Evolutionary conservation across 2,888 invertebrate genomes (phyloP).

Genomic region (Rhagonycha lutea): DNA sequence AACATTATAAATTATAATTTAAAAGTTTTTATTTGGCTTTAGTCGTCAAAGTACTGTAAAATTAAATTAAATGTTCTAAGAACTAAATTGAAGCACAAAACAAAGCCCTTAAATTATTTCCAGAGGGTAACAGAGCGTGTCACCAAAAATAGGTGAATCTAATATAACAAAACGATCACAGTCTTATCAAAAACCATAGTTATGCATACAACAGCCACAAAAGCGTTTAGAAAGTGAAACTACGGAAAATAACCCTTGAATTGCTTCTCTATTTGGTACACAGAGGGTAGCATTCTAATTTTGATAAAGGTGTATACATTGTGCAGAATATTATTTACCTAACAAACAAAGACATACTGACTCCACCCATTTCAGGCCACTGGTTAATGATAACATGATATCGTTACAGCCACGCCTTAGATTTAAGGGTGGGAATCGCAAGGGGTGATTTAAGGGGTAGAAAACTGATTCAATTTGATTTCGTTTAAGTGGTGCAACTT

Average conservation of each 20-base stretch:
- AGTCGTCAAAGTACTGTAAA: constrained; percentile 2
- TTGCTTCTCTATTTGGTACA: constrained; percentile 53
- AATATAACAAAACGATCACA: constrained; percentile 51
- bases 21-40: not conserved
- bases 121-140: constrained; percentile 49
- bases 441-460: constrained; percentile 25
- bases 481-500: constrained; percentile 21
- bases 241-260: constrained; percentile 32
- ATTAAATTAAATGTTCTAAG: constrained; percentile 21
- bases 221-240: constrained; percentile 43
- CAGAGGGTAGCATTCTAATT: constrained; percentile 52
- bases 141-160: constrained; percentile 50
- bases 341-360: constrained; percentile 59
- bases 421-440: constrained; percentile 33
- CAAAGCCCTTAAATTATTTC: constrained; percentile 50
- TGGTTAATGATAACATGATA: constrained; percentile 54
- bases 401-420: constrained; percentile 43
- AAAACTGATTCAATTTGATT: constrained; percentile 22
- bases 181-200: constrained; percentile 54
- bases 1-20: not conserved
- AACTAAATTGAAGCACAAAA: constrained; percentile 34
- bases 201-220: constrained; percentile 51
- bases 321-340: constrained; percentile 76
- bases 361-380: constrained; percentile 55
- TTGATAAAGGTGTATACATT: constrained; percentile 66